Evolutionary conservation across 92 coral and sea anemone genomes (phyloP), one percentile per base, ranked within the genome.

Genomic region (Epizoanthus ramosus): DNA sequence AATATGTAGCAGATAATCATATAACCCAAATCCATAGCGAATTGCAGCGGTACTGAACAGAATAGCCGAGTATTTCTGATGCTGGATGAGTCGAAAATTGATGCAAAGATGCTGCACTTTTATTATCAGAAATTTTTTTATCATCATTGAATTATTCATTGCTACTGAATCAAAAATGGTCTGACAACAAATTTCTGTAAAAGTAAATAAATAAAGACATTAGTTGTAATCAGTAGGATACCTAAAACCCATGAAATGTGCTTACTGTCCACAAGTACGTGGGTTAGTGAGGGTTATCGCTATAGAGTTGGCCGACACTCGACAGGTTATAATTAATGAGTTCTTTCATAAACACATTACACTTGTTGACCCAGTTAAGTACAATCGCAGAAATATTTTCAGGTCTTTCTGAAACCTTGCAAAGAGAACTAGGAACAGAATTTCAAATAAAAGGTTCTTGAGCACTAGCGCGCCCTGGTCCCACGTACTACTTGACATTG

Each of bases 281-380:
- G 21, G 25, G 64, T 60, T 14, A 22, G 41, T 33, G 23, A 43
- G 82, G 57, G 37, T 35, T 77, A 60, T 77, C 82, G 69, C 12
- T 57, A 37, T 12, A 12, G 0, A 43, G 35, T 70, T 56, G 68
- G 64, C 45, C 35, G 82, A 37, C 43, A 37, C 43, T 37, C 6
- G 43, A 77, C 82, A 61, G 25, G 21, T 23, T 8, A 54, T 61
- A 59, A 41, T 63, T 39, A 77, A 77, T 35, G 37, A 61, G 82
- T 39, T 22, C 70, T 59, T 60, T 65, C 66, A 24, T 61, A 77
- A 76, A 59, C 59, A 77, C 71, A 43, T 77, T 77, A 60, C 15
- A 2, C 57, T 47, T 39, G 9, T 59, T 59, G 57, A 59, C 33
- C 69, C 39, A n/a, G 53, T 39, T 37, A 58, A 57, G 81, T 37